Evolutionary conservation across 2,113 vertebrate genomes (phyloP).

Genomic region (Pedetes capensis): DNA sequence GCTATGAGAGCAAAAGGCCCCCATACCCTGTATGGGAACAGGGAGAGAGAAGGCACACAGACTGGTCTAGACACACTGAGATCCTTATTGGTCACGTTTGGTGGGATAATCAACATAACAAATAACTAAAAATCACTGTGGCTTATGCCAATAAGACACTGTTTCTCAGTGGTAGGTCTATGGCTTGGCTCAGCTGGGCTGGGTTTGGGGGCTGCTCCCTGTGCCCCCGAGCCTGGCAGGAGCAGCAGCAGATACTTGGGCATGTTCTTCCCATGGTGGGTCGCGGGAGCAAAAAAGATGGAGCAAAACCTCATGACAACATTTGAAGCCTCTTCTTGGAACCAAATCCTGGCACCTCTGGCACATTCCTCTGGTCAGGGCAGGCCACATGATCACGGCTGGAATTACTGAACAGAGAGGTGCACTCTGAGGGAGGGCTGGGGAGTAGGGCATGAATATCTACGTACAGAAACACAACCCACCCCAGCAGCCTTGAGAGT

Average conservation of each 20-base stretch:
- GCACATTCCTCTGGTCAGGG: neutral
- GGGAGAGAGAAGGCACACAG: neutral
- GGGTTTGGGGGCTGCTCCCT: neutral
- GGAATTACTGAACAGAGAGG: neutral
- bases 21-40: neutral
- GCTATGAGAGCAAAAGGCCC: too few species aligned
- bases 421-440: too few species aligned
- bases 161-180: neutral
- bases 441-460: rapidly evolving
- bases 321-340: neutral
- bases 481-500: neutral
- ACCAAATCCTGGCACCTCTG: neutral
- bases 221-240: too few species aligned
- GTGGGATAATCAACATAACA: neutral
- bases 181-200: neutral
- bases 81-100: neutral
- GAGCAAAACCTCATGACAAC: neutral
- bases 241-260: neutral
- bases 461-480: neutral
- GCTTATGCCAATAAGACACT: neutral
- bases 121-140: neutral
- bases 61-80: neutral
- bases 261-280: neutral
- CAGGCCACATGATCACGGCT: too few species aligned
- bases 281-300: neutral